Conservation (phyloP, 2,797 vertebrate genomes). For the Chloroceryle amazona region DNA sequence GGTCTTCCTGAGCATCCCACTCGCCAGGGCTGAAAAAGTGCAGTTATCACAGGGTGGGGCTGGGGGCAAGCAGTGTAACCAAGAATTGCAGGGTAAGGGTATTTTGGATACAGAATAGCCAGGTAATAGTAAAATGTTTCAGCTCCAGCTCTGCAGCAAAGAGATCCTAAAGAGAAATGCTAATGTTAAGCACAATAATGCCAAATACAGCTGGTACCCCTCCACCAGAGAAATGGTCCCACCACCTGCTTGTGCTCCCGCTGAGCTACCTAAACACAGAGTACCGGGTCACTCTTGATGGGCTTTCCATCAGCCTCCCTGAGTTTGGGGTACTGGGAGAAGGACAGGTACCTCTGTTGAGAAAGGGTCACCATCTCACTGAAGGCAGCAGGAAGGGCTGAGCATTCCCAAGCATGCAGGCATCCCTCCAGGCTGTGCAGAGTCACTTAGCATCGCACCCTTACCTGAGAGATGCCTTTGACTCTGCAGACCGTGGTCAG, state of each 20-base stretch:
- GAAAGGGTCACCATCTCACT: background rate
- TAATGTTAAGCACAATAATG: rapidly evolving
- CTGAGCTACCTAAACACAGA: background rate
- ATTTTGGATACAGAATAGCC: rapidly evolving
- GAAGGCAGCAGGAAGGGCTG: background rate
- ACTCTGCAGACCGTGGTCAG: background rate
- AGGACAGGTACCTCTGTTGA: background rate
- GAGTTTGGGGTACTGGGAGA: background rate
- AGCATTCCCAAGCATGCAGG: rapidly evolving
- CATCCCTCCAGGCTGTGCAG: background rate
- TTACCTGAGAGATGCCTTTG: background rate
- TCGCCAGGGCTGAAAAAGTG: background rate
- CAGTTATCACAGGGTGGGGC: background rate
- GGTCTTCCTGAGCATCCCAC: background rate
- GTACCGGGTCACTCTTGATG: rapidly evolving
- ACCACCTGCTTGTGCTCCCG: background rate
- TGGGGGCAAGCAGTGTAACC: rapidly evolving
- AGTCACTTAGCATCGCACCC: background rate
- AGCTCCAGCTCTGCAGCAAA: background rate
- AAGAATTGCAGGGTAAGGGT: background rate
- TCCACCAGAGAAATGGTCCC: background rate
- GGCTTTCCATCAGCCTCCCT: background rate
- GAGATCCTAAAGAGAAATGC: background rate
- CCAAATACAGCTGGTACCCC: background rate
- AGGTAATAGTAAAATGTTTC: background rate